These are phyloP conservation scores for Vireo griseus DNA, from an alignment of 2,797 vertebrate genomes.

Conservation along the genomic window DNA sequence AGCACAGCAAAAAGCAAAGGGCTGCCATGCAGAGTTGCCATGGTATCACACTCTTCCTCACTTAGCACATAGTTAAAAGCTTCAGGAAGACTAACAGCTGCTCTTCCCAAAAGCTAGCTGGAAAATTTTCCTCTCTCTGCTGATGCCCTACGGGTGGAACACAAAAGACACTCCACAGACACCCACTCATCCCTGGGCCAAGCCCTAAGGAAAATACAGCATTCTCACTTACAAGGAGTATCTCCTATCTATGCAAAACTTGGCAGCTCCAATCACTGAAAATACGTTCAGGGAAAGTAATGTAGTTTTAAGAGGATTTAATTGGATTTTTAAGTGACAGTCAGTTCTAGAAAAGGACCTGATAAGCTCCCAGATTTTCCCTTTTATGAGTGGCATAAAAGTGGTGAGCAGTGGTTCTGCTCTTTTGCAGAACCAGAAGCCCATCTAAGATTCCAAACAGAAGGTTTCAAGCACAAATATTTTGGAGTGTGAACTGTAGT, in stretches of 20 bases:
- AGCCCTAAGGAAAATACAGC: not conserved
- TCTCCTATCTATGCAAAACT: not conserved
- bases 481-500: not conserved
- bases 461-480: not conserved
- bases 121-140: not conserved
- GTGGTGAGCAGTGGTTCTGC: not conserved
- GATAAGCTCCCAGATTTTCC: not conserved
- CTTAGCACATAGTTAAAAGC: not conserved
- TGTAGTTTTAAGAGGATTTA: not conserved
- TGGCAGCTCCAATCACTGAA: not conserved
- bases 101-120: not conserved
- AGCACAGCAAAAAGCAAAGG: not conserved
- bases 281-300: not conserved
- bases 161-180: not conserved
- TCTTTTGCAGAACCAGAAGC: not conserved
- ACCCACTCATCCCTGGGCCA: not conserved
- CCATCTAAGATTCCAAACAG: not conserved
- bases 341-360: not conserved
- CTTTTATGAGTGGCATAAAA: not conserved
- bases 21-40: not conserved
- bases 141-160: not conserved
- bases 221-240: not conserved
- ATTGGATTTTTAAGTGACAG: not conserved
- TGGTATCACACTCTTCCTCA: not conserved
- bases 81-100: not conserved